These are phyloP conservation scores for Polypedilum vanderplanki DNA, from an alignment of 1,140 invertebrate species.

Conservation along the genomic window DNA sequence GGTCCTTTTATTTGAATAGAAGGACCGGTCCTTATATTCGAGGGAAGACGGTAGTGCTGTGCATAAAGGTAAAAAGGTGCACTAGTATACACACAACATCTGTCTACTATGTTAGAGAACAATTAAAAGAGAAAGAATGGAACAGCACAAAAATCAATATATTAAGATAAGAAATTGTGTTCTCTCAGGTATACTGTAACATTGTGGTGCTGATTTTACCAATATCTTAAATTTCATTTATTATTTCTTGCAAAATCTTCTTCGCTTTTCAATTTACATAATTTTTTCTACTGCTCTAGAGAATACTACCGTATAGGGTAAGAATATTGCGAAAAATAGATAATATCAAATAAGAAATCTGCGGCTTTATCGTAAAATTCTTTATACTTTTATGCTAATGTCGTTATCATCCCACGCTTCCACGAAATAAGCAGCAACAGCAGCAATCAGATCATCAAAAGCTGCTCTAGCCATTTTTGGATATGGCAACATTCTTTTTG, in stretches of 20 bases:
- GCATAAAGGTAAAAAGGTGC: neutral
- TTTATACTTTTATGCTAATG: neutral
- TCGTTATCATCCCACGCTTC: neutral
- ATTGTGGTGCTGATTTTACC: neutral
- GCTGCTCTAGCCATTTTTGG: too few species aligned
- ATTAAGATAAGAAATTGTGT: neutral
- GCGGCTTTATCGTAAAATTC: neutral
- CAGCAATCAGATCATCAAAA: neutral
- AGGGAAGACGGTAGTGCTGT: too few species aligned
- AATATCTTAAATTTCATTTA: neutral
- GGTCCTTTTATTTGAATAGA: too few species aligned
- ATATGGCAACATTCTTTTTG: too few species aligned
- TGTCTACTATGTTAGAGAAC: neutral
- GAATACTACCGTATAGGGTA: too few species aligned
- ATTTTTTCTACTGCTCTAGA: too few species aligned
- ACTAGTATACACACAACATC: neutral
- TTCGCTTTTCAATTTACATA: too few species aligned
- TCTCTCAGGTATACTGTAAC: neutral
- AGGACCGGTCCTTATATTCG: too few species aligned
- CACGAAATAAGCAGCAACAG: neutral
- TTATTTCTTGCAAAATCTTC: neutral
- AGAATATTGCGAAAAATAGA: too few species aligned
- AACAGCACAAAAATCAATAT: constrained; percentile 10
- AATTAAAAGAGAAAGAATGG: neutral
- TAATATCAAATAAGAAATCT: neutral